Evolutionary conservation across 2,888 invertebrate species (phyloP).

Genomic region (Drosophila seclusa): DNA sequence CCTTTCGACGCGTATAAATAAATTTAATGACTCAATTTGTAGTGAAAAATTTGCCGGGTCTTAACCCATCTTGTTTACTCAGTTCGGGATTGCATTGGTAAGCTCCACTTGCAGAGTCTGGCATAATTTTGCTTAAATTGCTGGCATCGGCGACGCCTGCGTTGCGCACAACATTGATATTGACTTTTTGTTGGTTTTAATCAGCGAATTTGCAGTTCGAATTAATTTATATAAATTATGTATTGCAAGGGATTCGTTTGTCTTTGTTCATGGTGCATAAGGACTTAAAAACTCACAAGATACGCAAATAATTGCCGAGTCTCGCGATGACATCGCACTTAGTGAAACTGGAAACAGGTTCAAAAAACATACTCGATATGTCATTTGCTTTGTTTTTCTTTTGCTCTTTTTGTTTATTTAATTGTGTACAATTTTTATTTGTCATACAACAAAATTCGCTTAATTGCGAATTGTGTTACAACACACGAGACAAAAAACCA

Average conservation of each 20-base stretch:
- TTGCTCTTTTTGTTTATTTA: constrained; percentile 27
- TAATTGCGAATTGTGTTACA: constrained; percentile 59
- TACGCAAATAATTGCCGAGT: constrained; percentile 42
- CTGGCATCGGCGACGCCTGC: constrained; percentile 19
- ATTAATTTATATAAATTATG: constrained; percentile 69
- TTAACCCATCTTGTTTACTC: constrained; percentile 51
- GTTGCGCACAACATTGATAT: constrained; percentile 37
- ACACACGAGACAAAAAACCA: constrained; percentile 14
- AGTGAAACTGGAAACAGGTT: constrained; percentile 54
- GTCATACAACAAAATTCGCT: constrained; percentile 49
- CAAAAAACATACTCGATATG: constrained; percentile 32
- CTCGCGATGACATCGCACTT: constrained; percentile 33
- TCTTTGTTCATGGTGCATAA: constrained; percentile 48
- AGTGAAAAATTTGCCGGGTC: constrained; percentile 70
- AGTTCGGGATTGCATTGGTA: constrained; percentile 38
- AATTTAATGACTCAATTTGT: constrained; percentile 83
- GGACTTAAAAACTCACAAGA: constrained; percentile 19
- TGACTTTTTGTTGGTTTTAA: constrained; percentile 57
- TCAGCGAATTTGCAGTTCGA: constrained; percentile 48
- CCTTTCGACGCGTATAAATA: constrained; percentile 82
- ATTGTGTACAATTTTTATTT: constrained; percentile 39
- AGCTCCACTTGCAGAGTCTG: constrained; percentile 59
- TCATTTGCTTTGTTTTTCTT: constrained; percentile 21
- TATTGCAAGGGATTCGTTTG: constrained; percentile 46
- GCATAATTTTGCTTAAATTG: constrained; percentile 66